Percentiles rank a stretch among this genome's conserved stretches.
Conservation (phyloP, 2,888 invertebrate species). For the Dasysyrphus tricinctus region DNA sequence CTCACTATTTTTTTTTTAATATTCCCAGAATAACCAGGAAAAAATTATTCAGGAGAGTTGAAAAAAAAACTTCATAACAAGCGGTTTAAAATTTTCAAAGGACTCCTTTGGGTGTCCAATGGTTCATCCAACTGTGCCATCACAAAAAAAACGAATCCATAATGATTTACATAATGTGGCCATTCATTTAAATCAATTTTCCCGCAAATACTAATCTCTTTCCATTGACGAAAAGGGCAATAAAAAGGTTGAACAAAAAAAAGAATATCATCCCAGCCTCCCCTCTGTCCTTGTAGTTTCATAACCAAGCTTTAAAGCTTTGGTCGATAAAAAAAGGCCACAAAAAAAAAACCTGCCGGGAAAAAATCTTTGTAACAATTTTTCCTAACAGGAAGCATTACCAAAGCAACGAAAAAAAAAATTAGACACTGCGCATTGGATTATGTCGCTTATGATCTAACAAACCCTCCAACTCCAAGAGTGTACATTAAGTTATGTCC, state of each 20-base stretch:
- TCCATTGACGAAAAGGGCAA: constrained; percentile 34
- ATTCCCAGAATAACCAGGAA: constrained; percentile 72
- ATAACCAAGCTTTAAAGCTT: constrained; percentile 60
- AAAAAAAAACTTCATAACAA: constrained; percentile 59
- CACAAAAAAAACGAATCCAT: constrained; percentile 15
- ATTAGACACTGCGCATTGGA: constrained; percentile 69
- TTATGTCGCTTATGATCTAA: constrained; percentile 53
- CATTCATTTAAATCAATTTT: constrained; percentile 69
- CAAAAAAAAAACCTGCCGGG: constrained; percentile 27
- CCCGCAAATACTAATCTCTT: constrained; percentile 56
- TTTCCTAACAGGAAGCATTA: constrained; percentile 31
- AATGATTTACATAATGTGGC: constrained; percentile 62
- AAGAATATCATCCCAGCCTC: constrained; percentile 30
- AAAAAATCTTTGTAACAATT: constrained; percentile 52
- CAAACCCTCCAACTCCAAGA: constrained; percentile 7
- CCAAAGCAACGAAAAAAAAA: constrained; percentile 33
- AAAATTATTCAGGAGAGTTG: constrained; percentile 44
- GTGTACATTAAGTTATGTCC: background rate
- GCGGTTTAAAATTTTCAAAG: constrained; percentile 51
- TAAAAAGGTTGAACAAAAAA: constrained; percentile 24
- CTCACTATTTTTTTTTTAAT: constrained; percentile 40
- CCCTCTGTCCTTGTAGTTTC: background rate
- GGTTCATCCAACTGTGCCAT: constrained; percentile 25
- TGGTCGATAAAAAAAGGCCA: constrained; percentile 32
- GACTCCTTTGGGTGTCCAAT: constrained; percentile 41